Base-by-base conservation (phyloP, 2,113 vertebrate genomes). In the Phaethornis superciliosus region DNA sequence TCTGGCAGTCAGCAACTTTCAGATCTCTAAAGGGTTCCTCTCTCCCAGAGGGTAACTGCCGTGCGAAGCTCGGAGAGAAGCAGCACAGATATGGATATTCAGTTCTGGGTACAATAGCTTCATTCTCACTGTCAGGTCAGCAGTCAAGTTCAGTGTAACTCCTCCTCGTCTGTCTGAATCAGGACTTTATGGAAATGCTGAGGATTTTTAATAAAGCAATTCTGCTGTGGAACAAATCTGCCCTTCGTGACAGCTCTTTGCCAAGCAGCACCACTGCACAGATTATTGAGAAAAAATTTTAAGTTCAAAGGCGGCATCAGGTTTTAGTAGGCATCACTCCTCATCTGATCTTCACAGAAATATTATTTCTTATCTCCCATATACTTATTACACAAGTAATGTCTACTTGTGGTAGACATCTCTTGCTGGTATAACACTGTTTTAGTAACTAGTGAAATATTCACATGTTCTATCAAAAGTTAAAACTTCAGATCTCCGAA, bases 51-150 rank as follows among this genome's bases (percentile, higher is more conserved):
- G 35, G 68, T 68, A 60, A 6, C 56, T 88, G 93, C 93, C 6
- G 6, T 76, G 90, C 72, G 88, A 88, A 95, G 71, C 88, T 88
- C 14, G 1, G 67, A 2, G 4, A 95, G 85, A 81, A 85, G 88
- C 92, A 88, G 91, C 91, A 94, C 90, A 95, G 92, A 95, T 72
- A 86, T 54, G 92, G 90, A 94, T 94, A 94, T 96, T 96, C 93
- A 95, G 85, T 86, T 47, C 85, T 86, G 92, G 82, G 42, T 69
- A 97, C 95, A 97, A 97, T 95, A 93, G 93, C 88, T 92, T 90
- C 93, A 96, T 97, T 96, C 94, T 97, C 92, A 84, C 85, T 94
- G 76, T 92, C 94, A 95, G 95, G 94, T 96, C 95, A 97, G 85
- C 94, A 96, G 92, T 96, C 95, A 86, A 95, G 95, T 97, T 96